Percentiles rank a stretch among this genome's conserved stretches.
Evolutionary conservation across 1,140 invertebrate species (phyloP).

Genomic region (Platyscapa corneri): DNA sequence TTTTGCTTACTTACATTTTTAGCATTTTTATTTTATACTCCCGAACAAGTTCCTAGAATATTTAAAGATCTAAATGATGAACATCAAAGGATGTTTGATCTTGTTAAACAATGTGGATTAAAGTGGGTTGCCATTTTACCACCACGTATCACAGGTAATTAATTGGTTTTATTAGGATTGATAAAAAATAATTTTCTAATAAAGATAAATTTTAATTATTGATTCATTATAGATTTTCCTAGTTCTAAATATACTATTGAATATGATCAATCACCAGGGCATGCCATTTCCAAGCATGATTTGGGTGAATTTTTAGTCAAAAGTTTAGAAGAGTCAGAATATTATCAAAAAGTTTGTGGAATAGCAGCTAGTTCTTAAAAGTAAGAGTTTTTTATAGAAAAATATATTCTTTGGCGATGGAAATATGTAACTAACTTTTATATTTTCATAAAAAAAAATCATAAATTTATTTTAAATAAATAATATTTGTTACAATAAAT

Average conservation of each 20-base stretch:
- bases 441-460: constrained; percentile 5
- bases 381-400: constrained; percentile 32
- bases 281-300: constrained; percentile 83
- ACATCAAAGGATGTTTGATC: constrained; percentile 84
- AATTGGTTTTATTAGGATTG: constrained; percentile 32
- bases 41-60: constrained; percentile 81
- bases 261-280: constrained; percentile 78
- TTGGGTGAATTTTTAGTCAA: constrained; percentile 85
- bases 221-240: constrained; percentile 75
- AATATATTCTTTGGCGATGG: constrained; percentile 24
- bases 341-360: constrained; percentile 81
- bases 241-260: constrained; percentile 75
- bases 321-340: constrained; percentile 78
- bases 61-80: constrained; percentile 85
- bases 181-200: not conserved
- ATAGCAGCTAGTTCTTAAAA: constrained; percentile 66
- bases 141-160: constrained; percentile 84
- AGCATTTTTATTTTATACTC: constrained; percentile 85
- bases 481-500: constrained; percentile 26
- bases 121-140: constrained; percentile 88
- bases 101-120: constrained; percentile 79
- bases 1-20: constrained; percentile 14
- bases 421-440: constrained; percentile 21
- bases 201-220: not conserved
- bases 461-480: constrained; percentile 48